Evolutionary conservation across 2,113 vertebrate genomes (phyloP).

Genomic region (Columbina picui): DNA sequence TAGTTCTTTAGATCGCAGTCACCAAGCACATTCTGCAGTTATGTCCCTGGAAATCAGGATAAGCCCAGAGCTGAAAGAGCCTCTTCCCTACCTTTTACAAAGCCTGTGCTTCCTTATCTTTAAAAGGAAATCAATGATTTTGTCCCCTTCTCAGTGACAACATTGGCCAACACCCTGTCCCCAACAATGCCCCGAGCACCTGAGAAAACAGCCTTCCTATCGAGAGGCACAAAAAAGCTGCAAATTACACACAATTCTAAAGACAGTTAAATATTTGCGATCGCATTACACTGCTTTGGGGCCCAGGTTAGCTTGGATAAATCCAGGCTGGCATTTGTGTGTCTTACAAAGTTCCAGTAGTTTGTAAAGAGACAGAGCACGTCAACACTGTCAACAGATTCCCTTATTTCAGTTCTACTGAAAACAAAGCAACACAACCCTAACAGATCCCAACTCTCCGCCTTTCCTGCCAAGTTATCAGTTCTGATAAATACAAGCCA

Average conservation of each 20-base stretch:
- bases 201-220: neutral
- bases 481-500: neutral
- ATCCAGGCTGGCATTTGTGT: neutral
- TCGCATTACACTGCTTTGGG: neutral
- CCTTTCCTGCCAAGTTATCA: neutral
- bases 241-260: neutral
- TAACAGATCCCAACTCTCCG: neutral
- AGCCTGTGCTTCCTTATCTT: neutral
- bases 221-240: neutral
- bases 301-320: neutral
- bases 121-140: neutral
- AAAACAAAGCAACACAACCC: neutral
- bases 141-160: neutral
- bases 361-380: neutral
- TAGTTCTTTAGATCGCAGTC: neutral
- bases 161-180: neutral
- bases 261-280: neutral
- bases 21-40: neutral
- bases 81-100: neutral
- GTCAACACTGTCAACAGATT: neutral
- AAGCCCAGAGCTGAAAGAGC: neutral
- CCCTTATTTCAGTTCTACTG: neutral
- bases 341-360: neutral
- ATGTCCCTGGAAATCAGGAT: neutral
- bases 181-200: neutral